phyloP scores from a whole-genome alignment of 92 coral and sea anemone species.

The Plumapathes pennacea region DNA sequence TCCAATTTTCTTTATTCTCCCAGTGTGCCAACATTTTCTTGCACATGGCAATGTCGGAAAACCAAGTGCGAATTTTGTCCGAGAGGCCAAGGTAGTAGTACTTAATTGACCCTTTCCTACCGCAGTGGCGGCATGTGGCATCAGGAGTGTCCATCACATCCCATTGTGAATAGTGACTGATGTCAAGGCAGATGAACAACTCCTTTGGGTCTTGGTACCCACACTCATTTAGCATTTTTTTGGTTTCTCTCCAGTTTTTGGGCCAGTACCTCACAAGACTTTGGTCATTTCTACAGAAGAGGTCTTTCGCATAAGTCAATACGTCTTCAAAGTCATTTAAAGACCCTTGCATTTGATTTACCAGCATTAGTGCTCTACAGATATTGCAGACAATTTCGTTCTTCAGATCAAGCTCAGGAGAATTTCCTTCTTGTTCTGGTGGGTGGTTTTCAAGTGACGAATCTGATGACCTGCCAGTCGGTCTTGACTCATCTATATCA shows the following conservation, averaged over 20 bases:
- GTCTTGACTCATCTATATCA: too few species aligned
- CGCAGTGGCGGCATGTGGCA: slow-evolving; percentile 40
- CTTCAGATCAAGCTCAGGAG: slow-evolving; percentile 3
- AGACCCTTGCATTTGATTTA: slow-evolving; percentile 29
- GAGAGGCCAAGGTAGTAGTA: slow-evolving; percentile 49
- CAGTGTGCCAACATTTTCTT: slow-evolving; percentile 51
- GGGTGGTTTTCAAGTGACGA: too few species aligned
- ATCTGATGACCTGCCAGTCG: too few species aligned
- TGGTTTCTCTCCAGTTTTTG: slow-evolving; percentile 36
- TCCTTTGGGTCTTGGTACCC: slow-evolving; percentile 51
- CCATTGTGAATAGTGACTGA: slow-evolving; percentile 13
- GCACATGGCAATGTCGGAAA: slow-evolving; percentile 29
- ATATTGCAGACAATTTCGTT: slow-evolving; percentile 14
- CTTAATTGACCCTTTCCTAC: slow-evolving; percentile 26
- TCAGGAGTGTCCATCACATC: slow-evolving; percentile 33
- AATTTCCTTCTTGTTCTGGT: slow-evolving; percentile 3
- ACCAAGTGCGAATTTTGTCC: slow-evolving; percentile 42
- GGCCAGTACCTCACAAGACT: slow-evolving; percentile 28
- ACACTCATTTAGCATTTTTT: slow-evolving; percentile 11
- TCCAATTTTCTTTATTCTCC: slow-evolving; percentile 44
- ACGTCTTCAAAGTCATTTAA: slow-evolving; percentile 30
- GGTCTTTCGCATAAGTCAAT: slow-evolving; percentile 30
- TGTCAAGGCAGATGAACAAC: slow-evolving; percentile 36
- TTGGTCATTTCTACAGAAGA: slow-evolving; percentile 23
- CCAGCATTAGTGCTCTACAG: slow-evolving; percentile 16